A percentile compares a stretch with the other conserved stretches of the same genome.
Conservation (phyloP, 2,113 vertebrate species). For the Daphoenositta chrysoptera region DNA sequence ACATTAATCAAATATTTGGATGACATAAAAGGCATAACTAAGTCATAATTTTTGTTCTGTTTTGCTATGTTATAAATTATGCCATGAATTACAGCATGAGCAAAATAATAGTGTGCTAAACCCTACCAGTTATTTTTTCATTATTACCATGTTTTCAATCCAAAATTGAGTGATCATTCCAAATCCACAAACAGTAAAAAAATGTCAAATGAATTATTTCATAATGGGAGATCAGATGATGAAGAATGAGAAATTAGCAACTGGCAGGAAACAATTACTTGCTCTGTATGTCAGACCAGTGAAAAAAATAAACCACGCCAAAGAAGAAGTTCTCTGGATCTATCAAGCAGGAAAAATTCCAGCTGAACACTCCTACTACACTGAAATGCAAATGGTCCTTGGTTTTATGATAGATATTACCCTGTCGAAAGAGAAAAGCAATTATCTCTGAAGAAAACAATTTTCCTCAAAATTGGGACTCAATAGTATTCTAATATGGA, state of each 20-base stretch:
- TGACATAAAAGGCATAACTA: not conserved
- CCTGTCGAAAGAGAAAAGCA: not conserved
- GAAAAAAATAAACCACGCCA: not conserved
- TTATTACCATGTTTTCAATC: not conserved
- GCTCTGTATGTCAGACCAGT: not conserved
- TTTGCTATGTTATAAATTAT: not conserved
- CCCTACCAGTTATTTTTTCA: not conserved
- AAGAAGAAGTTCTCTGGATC: not conserved
- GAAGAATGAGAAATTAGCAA: not conserved
- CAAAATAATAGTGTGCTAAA: not conserved
- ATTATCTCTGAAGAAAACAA: not conserved
- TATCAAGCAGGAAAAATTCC: not conserved
- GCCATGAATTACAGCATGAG: not conserved
- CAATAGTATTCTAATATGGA: not conserved
- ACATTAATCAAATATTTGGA: not conserved
- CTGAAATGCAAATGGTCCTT: not conserved
- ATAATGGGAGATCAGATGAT: not conserved
- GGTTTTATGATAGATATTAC: not conserved
- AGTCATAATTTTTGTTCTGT: not conserved
- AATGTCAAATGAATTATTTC: not conserved
- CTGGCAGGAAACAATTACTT: not conserved
- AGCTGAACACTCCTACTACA: not conserved
- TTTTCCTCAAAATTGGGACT: not conserved
- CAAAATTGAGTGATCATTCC: not conserved
- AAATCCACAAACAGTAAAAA: not conserved